Base-by-base conservation (phyloP, 2,797 vertebrate genomes). In the Allobates femoralis region DNA sequence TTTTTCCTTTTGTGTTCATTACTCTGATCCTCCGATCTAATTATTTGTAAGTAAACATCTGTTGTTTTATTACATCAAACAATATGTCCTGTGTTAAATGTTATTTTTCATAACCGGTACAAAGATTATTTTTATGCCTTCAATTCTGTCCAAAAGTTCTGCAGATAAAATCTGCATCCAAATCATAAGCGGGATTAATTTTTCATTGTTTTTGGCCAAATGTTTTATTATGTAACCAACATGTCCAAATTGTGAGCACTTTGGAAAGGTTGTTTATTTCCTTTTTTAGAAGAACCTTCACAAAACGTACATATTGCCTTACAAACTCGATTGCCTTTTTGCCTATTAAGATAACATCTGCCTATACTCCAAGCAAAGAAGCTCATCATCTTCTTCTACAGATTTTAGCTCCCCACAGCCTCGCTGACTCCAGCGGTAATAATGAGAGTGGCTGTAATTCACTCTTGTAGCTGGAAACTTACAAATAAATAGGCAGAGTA, bases 271-370 rank as follows among this genome's bases (percentile, higher is more conserved):
- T 79, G 46, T 69, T 56, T 86, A 53, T 53, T 67, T 34, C 50
- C 23, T 66, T 75, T 53, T 67, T 88, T 81, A 81, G 55, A 75
- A 66, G 79, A 28, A 75, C 58, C 67, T 88, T 53, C 37, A 66
- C 60, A 74, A 83, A 87, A 79, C 12, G 14, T 55, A 67, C 82
- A 66, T 19, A 75, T 84, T 84, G 67, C 82, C 58, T 88, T 85
- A 77, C 77, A 88, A 85, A 84, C 56, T n/a, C 53, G 51, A 56
- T 84, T 87, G 66, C 46, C 21, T 84, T 84, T 46, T 85, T 64
- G 58, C 86, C 64, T 84, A 75, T 84, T 85, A 88, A 81, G 56
- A 88, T 83, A 87, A 78, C 60, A 78, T 87, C 85, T 83, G 80
- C 74, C 74, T 71, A 60, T 76, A 53, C 28, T 55, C 83, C 62